Evolutionary conservation across 2,888 invertebrate species (phyloP).

Genomic region (Pammene fasciana): DNA sequence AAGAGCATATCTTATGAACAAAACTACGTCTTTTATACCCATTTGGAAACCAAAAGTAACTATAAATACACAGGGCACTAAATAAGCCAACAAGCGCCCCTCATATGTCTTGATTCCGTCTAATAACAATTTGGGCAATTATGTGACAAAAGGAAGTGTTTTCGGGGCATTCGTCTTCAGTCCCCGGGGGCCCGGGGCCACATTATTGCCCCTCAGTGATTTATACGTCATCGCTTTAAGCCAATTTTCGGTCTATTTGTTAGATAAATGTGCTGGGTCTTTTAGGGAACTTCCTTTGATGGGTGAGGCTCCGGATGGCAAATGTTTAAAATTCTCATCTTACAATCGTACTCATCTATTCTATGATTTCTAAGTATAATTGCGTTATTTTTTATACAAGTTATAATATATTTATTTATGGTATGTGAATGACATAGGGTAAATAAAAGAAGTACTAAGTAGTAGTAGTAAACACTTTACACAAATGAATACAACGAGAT

Average conservation of each 20-base stretch:
- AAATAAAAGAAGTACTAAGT: too few species aligned
- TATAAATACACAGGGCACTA: constrained; percentile 21
- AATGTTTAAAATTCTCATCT: background rate
- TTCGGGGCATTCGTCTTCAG: constrained; percentile 66
- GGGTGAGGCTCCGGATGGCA: constrained; percentile 19
- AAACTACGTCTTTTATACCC: background rate
- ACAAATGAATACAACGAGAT: too few species aligned
- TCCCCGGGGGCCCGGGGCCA: constrained; percentile 69
- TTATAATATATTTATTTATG: too few species aligned
- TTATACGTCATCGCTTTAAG: constrained; percentile 66
- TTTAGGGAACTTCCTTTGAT: constrained; percentile 29
- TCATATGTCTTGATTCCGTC: constrained; percentile 82
- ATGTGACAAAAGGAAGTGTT: constrained; percentile 82
- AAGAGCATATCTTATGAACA: background rate
- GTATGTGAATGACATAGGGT: too few species aligned
- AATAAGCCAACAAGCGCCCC: constrained; percentile 47
- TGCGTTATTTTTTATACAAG: too few species aligned
- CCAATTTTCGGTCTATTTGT: constrained; percentile 56
- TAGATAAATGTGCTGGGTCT: constrained; percentile 32
- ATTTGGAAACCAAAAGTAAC: background rate
- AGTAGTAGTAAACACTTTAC: too few species aligned
- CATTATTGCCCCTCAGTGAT: constrained; percentile 79
- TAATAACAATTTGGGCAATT: constrained; percentile 83
- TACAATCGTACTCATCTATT: background rate
- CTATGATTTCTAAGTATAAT: background rate